Conservation (phyloP, 64 coral and sea anemone genomes). For the Dendrophyllia cribrosa region DNA sequence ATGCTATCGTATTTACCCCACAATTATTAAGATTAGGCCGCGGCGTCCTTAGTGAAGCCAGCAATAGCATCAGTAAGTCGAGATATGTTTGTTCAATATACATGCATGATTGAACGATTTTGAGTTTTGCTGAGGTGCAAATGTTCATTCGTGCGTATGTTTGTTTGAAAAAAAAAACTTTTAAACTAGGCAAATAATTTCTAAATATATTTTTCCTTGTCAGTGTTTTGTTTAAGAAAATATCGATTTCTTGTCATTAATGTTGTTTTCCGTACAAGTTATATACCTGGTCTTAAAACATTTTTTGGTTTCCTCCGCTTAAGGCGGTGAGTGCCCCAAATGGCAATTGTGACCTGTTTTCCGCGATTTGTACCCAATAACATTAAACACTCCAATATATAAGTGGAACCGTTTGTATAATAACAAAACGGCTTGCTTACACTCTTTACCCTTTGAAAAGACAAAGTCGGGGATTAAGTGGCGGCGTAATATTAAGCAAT, state of each 20-base stretch:
- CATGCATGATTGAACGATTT: not conserved
- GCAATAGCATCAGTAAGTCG: constrained; percentile 34
- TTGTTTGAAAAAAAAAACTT: not conserved
- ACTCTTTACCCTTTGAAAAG: constrained; percentile 18
- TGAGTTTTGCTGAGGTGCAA: not conserved
- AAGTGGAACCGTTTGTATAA: not conserved
- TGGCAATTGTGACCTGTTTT: constrained; percentile 20
- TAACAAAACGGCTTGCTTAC: not conserved
- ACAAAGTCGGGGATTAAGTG: constrained; percentile 19
- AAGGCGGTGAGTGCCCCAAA: not conserved
- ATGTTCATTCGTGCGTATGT: not conserved
- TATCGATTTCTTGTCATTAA: not conserved
- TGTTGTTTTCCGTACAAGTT: not conserved
- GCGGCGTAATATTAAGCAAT: not conserved
- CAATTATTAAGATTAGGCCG: constrained; percentile 81
- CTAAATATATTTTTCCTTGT: not conserved
- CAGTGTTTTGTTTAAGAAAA: not conserved
- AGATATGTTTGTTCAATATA: constrained; percentile 25
- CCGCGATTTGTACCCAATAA: constrained; percentile 9
- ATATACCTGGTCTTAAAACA: constrained; percentile 20
- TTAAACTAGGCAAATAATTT: not conserved
- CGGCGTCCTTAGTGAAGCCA: constrained; percentile 27
- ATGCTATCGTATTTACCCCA: constrained; percentile 88
- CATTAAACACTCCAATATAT: constrained; percentile 17
- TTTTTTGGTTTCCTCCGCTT: constrained; percentile 45